These are phyloP conservation scores for Drosophila nebulosa DNA, from an alignment of 1,140 invertebrate genomes.

Conservation along the genomic window DNA sequence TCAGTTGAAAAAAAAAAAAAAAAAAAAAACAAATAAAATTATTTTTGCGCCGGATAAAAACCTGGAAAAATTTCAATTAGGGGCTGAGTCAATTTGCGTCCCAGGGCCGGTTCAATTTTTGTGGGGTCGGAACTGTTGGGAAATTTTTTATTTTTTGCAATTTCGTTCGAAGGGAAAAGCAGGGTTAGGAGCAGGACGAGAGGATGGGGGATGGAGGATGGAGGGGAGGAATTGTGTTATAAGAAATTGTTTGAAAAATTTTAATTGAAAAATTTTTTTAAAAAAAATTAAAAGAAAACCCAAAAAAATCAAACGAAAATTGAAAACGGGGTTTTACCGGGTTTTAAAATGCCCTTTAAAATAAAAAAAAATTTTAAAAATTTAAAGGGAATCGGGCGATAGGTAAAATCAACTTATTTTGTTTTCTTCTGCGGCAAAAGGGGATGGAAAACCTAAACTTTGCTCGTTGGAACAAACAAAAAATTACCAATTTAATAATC, in stretches of 20 bases:
- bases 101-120: slow-evolving; percentile 91
- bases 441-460: neutral
- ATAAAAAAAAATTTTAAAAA: too few species aligned
- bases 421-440: neutral
- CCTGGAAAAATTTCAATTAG: slow-evolving; percentile 95
- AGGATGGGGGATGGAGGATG: too few species aligned
- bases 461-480: neutral
- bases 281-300: neutral
- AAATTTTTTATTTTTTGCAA: slow-evolving; percentile 21
- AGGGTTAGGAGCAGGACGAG: slow-evolving; percentile 35
- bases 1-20: too few species aligned
- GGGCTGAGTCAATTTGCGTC: slow-evolving; percentile 92
- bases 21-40: too few species aligned
- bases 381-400: too few species aligned
- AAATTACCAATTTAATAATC: slow-evolving; percentile 98
- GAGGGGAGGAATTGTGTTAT: slow-evolving; percentile 77
- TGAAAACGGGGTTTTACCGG: neutral
- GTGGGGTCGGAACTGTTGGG: slow-evolving; percentile 91
- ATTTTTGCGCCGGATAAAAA: slow-evolving; percentile 82
- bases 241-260: slow-evolving; percentile 54
- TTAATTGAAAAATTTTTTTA: too few species aligned
- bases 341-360: neutral
- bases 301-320: slow-evolving; percentile 4
- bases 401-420: too few species aligned
- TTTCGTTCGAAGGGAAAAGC: slow-evolving; percentile 16